Evolutionary conservation across 2,888 invertebrate species (phyloP).

Genomic region (Mesochorus sp.): DNA sequence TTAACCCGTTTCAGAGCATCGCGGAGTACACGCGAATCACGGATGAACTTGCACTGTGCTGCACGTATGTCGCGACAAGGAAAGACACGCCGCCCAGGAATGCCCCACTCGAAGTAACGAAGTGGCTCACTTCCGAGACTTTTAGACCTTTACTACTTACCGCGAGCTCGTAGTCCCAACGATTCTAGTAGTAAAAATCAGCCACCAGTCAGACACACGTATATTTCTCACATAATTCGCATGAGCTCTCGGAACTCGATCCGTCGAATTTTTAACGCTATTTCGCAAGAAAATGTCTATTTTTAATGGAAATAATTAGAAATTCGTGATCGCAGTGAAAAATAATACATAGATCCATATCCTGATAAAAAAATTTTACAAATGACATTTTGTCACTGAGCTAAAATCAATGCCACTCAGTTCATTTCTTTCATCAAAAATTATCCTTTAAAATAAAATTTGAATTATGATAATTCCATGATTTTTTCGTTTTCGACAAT

Average conservation of each 20-base stretch:
- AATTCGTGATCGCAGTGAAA: too few relatives aligned
- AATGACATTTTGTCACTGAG: too few relatives aligned
- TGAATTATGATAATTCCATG: too few relatives aligned
- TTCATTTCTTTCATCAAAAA: too few relatives aligned
- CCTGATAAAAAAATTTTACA: too few relatives aligned
- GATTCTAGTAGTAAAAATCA: conserved; percentile 21
- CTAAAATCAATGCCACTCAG: too few relatives aligned
- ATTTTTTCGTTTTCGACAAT: too few relatives aligned
- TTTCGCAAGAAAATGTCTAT: too few relatives aligned
- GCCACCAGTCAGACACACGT: conserved; percentile 19
- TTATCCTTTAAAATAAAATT: too few relatives aligned
- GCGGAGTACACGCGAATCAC: conserved; percentile 53
- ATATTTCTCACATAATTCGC: conserved; percentile 2
- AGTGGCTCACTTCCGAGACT: conserved; percentile 64
- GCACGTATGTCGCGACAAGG: neutral
- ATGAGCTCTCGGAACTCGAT: conserved; percentile 8
- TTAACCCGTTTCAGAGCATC: conserved; percentile 74
- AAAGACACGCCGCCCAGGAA: conserved; percentile 57
- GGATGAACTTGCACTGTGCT: conserved; percentile 40
- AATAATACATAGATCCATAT: too few relatives aligned
- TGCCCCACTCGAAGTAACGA: conserved; percentile 73
- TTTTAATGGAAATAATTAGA: too few relatives aligned
- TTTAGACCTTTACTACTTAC: conserved; percentile 54
- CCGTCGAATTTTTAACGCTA: too few relatives aligned
- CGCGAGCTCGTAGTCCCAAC: neutral